phyloP scores from a whole-genome alignment of 2,113 vertebrate genomes.

The Corvus moneduloides region DNA sequence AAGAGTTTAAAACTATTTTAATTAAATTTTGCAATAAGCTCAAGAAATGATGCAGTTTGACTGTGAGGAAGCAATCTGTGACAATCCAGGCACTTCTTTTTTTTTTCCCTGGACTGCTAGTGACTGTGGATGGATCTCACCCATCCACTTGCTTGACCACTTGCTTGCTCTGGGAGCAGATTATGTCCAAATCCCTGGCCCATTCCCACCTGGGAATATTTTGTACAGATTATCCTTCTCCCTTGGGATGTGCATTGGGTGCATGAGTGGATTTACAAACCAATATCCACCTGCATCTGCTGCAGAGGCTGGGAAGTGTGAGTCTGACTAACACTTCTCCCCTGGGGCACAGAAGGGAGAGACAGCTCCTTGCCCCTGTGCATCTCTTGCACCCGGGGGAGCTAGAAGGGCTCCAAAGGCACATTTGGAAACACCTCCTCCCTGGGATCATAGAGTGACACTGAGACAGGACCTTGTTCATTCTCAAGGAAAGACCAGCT shows the following conservation, averaged over 20 bases:
- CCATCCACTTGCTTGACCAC: background rate
- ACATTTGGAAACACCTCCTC: background rate
- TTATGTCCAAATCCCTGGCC: background rate
- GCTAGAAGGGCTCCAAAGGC: background rate
- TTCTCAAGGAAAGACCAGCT: background rate
- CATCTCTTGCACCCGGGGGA: background rate
- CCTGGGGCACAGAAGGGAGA: background rate
- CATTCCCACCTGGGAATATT: background rate
- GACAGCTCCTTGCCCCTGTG: background rate
- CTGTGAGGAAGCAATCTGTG: background rate
- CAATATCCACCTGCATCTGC: background rate
- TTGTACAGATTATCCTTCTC: background rate
- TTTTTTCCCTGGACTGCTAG: background rate
- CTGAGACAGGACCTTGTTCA: background rate
- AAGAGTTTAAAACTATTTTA: background rate
- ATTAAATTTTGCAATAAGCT: background rate
- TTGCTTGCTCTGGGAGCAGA: background rate
- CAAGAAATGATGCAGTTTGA: background rate
- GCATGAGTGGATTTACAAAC: background rate
- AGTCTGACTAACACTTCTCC: fast-evolving
- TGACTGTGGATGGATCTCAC: background rate
- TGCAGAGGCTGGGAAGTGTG: background rate
- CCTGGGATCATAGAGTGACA: fast-evolving
- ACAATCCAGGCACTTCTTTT: background rate
- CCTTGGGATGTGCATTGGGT: background rate